phyloP scores from a whole-genome alignment of 2,888 invertebrate genomes.

The Dromius quadrimaculatus region DNA sequence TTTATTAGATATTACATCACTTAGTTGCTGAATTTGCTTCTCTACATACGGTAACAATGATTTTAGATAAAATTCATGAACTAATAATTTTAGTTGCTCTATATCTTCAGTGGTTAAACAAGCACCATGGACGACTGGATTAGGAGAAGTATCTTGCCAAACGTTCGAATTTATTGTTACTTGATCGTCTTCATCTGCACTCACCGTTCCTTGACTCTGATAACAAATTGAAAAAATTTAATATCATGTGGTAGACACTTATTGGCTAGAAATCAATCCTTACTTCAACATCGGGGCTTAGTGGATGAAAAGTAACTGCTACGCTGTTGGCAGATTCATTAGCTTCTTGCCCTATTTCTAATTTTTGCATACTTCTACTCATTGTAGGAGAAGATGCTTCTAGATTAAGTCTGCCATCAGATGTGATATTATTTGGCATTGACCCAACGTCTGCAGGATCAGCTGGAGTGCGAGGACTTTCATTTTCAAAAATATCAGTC shows the following conservation, averaged over 20 bases:
- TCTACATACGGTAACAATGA: slow-evolving; percentile 94
- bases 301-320: slow-evolving; percentile 75
- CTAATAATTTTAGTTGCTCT: slow-evolving; percentile 84
- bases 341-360: slow-evolving; percentile 70
- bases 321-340: slow-evolving; percentile 61
- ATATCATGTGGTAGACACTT: too few relatives aligned
- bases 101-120: slow-evolving; percentile 86
- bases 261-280: not conserved
- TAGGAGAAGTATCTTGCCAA: slow-evolving; percentile 70
- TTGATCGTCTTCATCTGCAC: slow-evolving; percentile 32
- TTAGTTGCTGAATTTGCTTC: slow-evolving; percentile 83
- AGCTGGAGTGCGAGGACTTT: slow-evolving; percentile 72
- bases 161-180: slow-evolving; percentile 69
- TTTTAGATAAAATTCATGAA: slow-evolving; percentile 88
- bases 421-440: slow-evolving; percentile 64
- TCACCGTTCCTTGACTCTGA: slow-evolving; percentile 31
- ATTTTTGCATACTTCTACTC: slow-evolving; percentile 55
- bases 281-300: slow-evolving; percentile 77
- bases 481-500: slow-evolving; percentile 58
- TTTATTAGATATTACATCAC: slow-evolving; percentile 84
- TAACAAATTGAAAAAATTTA: not conserved
- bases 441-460: slow-evolving; percentile 68
- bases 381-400: slow-evolving; percentile 58
- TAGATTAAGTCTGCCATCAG: slow-evolving; percentile 55
- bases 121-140: slow-evolving; percentile 76